Conservation (phyloP, 2,888 invertebrate species). For the Conus canariensis region DNA sequence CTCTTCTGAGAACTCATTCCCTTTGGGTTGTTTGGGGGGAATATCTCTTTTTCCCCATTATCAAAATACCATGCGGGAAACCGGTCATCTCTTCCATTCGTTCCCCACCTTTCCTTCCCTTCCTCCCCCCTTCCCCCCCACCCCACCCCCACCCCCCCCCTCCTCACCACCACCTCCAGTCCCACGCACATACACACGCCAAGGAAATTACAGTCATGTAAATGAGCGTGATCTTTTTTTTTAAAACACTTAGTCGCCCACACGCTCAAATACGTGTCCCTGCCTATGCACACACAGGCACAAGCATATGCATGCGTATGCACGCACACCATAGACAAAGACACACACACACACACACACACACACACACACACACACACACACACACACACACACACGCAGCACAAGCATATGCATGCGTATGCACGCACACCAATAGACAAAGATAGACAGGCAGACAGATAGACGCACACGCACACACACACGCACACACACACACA, state of each 20-base stretch:
- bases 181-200: too few species aligned
- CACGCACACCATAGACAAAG: neutral
- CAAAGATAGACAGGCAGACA: neutral
- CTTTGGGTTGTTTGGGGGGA: neutral
- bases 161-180: too few species aligned
- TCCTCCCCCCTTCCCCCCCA: too few species aligned
- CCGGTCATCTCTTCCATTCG: too few species aligned
- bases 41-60: neutral
- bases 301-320: neutral
- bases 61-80: neutral
- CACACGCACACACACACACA: neutral
- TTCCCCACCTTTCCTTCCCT: too few species aligned
- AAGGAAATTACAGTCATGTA: neutral
- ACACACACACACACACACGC: neutral
- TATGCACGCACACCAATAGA: neutral
- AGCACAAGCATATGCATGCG: neutral
- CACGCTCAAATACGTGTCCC: neutral
- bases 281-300: neutral
- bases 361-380: neutral
- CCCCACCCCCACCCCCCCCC: too few species aligned
- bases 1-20: neutral
- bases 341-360: neutral
- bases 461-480: neutral
- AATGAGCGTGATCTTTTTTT: neutral
- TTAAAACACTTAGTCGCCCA: too few species aligned